Evolutionary conservation across 2,888 invertebrate species (phyloP).

Genomic region (Apodemia duryi): DNA sequence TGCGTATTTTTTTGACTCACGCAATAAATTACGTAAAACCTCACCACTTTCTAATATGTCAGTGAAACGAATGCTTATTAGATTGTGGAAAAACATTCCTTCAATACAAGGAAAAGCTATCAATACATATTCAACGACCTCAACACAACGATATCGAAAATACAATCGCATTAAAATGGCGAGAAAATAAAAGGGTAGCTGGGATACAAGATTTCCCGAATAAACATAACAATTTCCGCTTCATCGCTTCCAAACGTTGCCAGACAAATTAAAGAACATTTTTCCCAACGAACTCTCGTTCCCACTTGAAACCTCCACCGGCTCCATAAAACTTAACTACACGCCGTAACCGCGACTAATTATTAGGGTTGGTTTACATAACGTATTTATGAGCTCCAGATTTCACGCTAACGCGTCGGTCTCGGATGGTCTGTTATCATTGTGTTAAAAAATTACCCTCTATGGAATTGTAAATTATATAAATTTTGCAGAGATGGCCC

Average conservation of each 20-base stretch:
- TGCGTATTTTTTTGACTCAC: background rate
- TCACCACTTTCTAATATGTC: background rate
- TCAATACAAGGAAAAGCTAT: slow-evolving; percentile 19
- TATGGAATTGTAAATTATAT: slow-evolving; percentile 69
- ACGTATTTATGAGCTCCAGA: slow-evolving; percentile 76
- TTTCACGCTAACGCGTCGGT: slow-evolving; percentile 63
- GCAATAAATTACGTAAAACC: background rate
- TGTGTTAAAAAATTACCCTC: slow-evolving; percentile 77
- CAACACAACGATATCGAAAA: slow-evolving; percentile 49
- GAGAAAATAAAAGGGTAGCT: slow-evolving; percentile 55
- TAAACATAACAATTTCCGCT: slow-evolving; percentile 72
- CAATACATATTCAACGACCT: slow-evolving; percentile 59
- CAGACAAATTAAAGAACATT: slow-evolving; percentile 75
- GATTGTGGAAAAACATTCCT: slow-evolving; percentile 8
- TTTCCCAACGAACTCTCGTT: slow-evolving; percentile 58
- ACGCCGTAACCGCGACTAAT: slow-evolving; percentile 75
- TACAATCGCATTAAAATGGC: slow-evolving; percentile 66
- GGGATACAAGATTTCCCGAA: slow-evolving; percentile 56
- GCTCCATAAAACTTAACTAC: slow-evolving; percentile 75
- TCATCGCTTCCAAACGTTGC: slow-evolving; percentile 60
- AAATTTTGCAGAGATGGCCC: slow-evolving; percentile 24
- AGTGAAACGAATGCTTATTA: slow-evolving; percentile 1
- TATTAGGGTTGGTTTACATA: slow-evolving; percentile 79
- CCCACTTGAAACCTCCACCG: slow-evolving; percentile 52
- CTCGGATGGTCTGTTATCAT: slow-evolving; percentile 77